Base-by-base conservation (phyloP, 2,113 vertebrate genomes). In the Amia ocellicauda region DNA sequence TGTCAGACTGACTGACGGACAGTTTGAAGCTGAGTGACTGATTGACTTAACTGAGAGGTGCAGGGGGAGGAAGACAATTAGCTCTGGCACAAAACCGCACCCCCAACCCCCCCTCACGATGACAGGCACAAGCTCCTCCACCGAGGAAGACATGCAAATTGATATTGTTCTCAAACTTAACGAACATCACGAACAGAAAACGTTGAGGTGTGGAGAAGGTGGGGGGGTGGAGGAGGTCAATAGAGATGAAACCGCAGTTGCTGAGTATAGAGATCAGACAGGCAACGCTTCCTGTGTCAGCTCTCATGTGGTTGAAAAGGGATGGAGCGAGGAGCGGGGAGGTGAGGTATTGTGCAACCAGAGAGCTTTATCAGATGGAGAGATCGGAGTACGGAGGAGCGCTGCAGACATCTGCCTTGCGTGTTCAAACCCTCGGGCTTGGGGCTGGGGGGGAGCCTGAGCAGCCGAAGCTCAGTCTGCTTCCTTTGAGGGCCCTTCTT, bases 261-360 rank as follows among this genome's bases (percentile, higher is more conserved):
- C 75, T 75, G 69, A 81, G 76, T 64, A 10, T 73, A 53, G 24
- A 53, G 51, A 53, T 23, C 10, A 53, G n/a, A 22, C 66, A 80
- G 82, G 67, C 84, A 78, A 75, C 85, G 77, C 67, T 88, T 91
- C 88, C 86, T 88, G 85, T 78, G 77, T 67, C 79, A 78, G 79
- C 69, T 73, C 71, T 70, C 69, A 55, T 89, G 88, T 80, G 86
- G 85, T 86, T 78, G 76, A 26, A 68, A 76, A 71, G 74, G 74
- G 72, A 83, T 77, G 78, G 80, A 81, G 77, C 75, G 73, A 71
- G 71, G 83, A 85, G 73, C 72, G 55, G 69, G 63, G 70, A 58
- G 64, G 3, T 73, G 51, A 24, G 66, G 69, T 69, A 51, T 68
- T 76, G 71, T 66, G 78, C 76, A 85, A 65, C 4, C 55, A 68